Percentiles rank a stretch among this genome's conserved stretches.
Conservation (phyloP, 2,888 invertebrate genomes). For the Trissolcus japonicus region DNA sequence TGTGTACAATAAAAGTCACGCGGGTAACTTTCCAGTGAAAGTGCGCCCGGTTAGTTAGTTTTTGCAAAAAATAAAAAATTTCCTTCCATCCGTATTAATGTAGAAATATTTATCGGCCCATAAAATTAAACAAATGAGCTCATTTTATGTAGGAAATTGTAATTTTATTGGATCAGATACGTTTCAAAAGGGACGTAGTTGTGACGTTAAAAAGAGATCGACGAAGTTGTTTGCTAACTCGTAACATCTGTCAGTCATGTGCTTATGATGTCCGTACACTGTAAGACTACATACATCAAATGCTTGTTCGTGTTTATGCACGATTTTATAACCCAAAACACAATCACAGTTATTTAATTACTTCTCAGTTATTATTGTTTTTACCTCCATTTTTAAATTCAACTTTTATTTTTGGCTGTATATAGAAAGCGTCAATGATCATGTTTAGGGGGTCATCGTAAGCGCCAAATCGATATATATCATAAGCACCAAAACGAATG, state of each 20-base stretch:
- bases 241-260: conserved; percentile 50
- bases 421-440: too few species aligned
- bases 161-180: not conserved
- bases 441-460: too few species aligned
- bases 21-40: conserved; percentile 54
- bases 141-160: too few species aligned
- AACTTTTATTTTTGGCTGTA: not conserved
- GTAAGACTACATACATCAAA: conserved; percentile 28
- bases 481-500: too few species aligned
- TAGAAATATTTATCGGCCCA: not conserved
- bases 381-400: not conserved
- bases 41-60: conserved; percentile 7
- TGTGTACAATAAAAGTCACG: conserved; percentile 50
- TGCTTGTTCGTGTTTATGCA: conserved; percentile 38
- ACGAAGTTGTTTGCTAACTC: conserved; percentile 18
- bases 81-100: not conserved
- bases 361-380: not conserved
- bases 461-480: too few species aligned
- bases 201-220: conserved; percentile 12
- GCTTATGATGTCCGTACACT: conserved; percentile 29
- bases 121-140: conserved; percentile 4
- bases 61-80: conserved; percentile 10
- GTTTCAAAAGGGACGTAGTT: not conserved
- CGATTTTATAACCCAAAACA: conserved; percentile 38
- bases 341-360: conserved; percentile 17